phyloP scores from a whole-genome alignment of 2,888 invertebrate genomes.

The Branchellion lobata region DNA sequence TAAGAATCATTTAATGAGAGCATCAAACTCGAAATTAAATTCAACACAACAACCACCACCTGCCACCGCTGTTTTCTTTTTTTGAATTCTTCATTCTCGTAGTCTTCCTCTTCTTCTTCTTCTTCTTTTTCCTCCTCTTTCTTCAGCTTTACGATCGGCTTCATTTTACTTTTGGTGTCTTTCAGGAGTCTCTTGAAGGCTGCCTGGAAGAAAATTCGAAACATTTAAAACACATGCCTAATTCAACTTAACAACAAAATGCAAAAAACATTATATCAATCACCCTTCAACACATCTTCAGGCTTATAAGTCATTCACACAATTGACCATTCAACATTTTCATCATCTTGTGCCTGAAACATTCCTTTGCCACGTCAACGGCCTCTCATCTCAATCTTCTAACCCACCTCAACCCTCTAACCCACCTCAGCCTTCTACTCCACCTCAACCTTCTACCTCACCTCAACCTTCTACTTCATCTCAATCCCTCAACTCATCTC shows the following conservation, averaged over 20 bases:
- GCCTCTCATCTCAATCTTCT: no score
- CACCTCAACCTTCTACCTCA: no score
- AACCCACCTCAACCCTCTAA: no score
- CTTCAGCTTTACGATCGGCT: constrained; percentile 35
- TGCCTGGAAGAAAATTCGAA: constrained; percentile 48
- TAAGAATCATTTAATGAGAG: not conserved
- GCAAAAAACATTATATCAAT: not conserved
- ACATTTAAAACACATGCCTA: not conserved
- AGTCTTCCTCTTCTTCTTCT: constrained; percentile 29
- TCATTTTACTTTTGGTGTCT: constrained; percentile 51
- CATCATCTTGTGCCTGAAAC: no score
- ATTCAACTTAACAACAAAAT: no score
- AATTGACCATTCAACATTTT: no score
- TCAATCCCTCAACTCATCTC: no score
- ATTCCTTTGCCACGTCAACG: no score
- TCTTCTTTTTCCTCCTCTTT: constrained; percentile 35
- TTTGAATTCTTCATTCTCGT: constrained; percentile 51
- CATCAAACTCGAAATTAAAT: no score
- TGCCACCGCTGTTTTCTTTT: constrained; percentile 53
- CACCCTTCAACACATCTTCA: not conserved
- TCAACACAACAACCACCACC: constrained; percentile 31
- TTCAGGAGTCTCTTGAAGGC: constrained; percentile 52
- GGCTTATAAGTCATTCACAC: no score
- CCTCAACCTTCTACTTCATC: no score
- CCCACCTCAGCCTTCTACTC: no score